A percentile compares a stretch with the other conserved stretches of the same genome.
These are phyloP conservation scores for Linyphia triangularis DNA, from an alignment of 2,888 invertebrate species.

Conservation along the genomic window DNA sequence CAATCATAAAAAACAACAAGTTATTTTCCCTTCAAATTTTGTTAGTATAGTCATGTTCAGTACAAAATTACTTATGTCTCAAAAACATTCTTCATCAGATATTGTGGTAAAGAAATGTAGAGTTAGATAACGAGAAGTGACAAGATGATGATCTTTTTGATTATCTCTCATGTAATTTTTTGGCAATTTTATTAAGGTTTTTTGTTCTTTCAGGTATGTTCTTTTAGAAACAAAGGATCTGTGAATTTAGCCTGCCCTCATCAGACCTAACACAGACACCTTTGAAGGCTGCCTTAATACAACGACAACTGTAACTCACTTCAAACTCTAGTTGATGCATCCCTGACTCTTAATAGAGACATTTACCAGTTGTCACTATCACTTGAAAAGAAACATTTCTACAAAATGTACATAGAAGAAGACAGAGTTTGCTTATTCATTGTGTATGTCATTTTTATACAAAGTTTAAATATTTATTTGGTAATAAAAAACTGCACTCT, in stretches of 20 bases:
- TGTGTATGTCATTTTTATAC: conserved; percentile 66
- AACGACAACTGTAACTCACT: conserved; percentile 31
- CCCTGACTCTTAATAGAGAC: conserved; percentile 3
- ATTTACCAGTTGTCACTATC: conserved; percentile 48
- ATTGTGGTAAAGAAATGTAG: no score
- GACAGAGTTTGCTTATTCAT: conserved; percentile 35
- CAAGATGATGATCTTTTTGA: no score
- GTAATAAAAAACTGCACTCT: conserved; percentile 60
- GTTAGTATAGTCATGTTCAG: no score
- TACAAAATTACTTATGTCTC: no score
- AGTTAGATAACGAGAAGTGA: no score
- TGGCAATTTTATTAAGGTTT: neutral
- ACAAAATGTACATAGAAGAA: conserved; percentile 28
- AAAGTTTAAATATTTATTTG: conserved; percentile 61
- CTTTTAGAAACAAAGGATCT: conserved; percentile 33
- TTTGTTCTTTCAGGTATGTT: conserved; percentile 21
- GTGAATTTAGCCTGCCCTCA: conserved; percentile 22
- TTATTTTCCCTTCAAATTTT: no score
- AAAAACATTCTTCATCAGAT: no score
- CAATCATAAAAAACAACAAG: no score
- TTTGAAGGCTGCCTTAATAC: conserved; percentile 40
- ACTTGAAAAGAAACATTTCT: conserved; percentile 4
- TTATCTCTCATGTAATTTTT: no score
- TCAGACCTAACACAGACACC: conserved; percentile 23
- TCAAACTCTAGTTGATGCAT: conserved; percentile 41